These are phyloP conservation scores for Butastur rufipennis DNA, from an alignment of 2,113 vertebrate species.

Conservation along the genomic window DNA sequence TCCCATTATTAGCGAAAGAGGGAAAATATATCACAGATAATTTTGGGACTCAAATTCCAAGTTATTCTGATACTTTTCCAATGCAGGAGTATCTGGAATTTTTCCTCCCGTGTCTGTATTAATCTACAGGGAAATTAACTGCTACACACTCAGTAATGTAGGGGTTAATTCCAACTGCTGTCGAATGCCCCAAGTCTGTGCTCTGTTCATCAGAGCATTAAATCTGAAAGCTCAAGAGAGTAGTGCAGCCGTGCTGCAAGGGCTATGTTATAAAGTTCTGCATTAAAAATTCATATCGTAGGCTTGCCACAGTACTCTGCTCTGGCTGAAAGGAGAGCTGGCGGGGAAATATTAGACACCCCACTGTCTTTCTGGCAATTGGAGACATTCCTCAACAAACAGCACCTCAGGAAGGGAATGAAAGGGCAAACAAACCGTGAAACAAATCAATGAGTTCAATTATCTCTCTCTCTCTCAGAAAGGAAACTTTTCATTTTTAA, in stretches of 20 bases:
- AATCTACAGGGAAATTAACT: constrained; percentile 52
- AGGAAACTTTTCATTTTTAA: constrained; percentile 75
- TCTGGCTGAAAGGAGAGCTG: constrained; percentile 79
- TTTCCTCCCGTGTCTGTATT: not conserved
- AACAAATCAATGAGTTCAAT: constrained; percentile 84
- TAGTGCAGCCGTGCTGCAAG: constrained; percentile 72
- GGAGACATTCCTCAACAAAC: constrained; percentile 82
- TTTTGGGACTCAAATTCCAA: not conserved
- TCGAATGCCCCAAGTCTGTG: constrained; percentile 67
- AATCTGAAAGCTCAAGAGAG: constrained; percentile 82
- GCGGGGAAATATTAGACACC: constrained; percentile 77
- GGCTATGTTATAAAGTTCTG: constrained; percentile 84
- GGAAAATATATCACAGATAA: not conserved
- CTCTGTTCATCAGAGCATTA: constrained; percentile 81
- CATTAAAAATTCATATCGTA: constrained; percentile 94
- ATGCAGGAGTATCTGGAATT: not conserved
- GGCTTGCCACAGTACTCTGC: constrained; percentile 77
- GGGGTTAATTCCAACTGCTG: constrained; percentile 77
- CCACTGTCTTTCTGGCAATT: constrained; percentile 78
- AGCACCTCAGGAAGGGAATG: constrained; percentile 75
- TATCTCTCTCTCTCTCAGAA: constrained; percentile 67
- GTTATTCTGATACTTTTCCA: not conserved
- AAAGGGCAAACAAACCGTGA: constrained; percentile 79
- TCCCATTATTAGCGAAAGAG: not conserved
- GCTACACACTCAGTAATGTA: not conserved